phyloP scores from a whole-genome alignment of 1,140 invertebrate genomes.

The Achatina immaculata region DNA sequence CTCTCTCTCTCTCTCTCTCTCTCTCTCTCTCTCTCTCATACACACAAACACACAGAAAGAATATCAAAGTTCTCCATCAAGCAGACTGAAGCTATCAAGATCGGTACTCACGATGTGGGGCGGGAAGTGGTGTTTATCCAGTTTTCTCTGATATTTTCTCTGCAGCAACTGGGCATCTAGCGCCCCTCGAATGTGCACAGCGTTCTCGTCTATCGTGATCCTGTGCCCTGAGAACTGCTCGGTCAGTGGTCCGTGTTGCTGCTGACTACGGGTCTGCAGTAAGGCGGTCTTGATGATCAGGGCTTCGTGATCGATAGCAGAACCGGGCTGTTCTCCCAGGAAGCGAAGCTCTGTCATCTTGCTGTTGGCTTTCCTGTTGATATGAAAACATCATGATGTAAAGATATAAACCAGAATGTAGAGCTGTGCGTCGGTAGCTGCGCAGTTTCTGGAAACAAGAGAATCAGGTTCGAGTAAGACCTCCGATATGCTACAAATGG shows the following conservation, averaged over 20 bases:
- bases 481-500: too few relatives aligned
- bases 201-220: constrained; percentile 80
- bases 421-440: too few relatives aligned
- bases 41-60: too few relatives aligned
- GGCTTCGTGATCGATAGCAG: constrained; percentile 85
- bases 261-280: constrained; percentile 80
- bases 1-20: too few relatives aligned
- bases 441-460: too few relatives aligned
- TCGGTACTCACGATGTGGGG: constrained; percentile 62
- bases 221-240: constrained; percentile 74
- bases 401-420: too few relatives aligned
- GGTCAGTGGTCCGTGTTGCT: constrained; percentile 19
- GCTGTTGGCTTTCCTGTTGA: constrained; percentile 48
- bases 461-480: too few relatives aligned
- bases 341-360: constrained; percentile 26
- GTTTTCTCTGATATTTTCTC: constrained; percentile 50
- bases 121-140: constrained; percentile 65
- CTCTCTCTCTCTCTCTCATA: too few relatives aligned
- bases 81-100: too few relatives aligned
- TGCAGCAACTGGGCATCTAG: constrained; percentile 60
- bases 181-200: constrained; percentile 69
- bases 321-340: constrained; percentile 40
- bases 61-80: too few relatives aligned
- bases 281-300: constrained; percentile 93
- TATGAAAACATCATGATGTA: too few relatives aligned